Conservation (phyloP, 2,888 invertebrate species). For the Sinelater perroti region DNA sequence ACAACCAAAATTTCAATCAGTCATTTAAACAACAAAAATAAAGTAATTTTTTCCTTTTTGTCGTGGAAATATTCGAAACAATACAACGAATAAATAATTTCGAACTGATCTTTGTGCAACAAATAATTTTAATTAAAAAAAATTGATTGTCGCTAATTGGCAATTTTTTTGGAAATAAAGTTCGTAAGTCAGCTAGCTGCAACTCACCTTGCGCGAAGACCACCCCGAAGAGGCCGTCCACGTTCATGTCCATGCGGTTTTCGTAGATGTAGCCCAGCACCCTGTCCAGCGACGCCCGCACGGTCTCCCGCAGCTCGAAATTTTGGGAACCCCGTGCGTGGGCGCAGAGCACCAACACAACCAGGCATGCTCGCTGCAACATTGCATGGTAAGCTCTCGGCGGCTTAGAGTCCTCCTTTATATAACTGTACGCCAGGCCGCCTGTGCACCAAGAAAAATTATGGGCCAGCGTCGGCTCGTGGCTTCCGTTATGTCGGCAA, state of each 20-base stretch:
- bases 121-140: too few species aligned
- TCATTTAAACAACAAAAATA: too few species aligned
- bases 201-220: constrained; percentile 56
- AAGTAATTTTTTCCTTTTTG: too few species aligned
- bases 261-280: constrained; percentile 51
- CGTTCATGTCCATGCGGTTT: constrained; percentile 55
- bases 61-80: too few species aligned
- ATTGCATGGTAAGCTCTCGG: too few species aligned
- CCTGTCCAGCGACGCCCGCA: constrained; percentile 41
- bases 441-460: background rate
- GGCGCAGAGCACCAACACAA: background rate
- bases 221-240: constrained; percentile 56
- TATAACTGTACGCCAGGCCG: background rate
- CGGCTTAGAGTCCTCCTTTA: background rate
- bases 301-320: background rate
- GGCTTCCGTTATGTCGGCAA: background rate
- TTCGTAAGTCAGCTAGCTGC: background rate
- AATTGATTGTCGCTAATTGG: too few species aligned
- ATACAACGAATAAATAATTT: too few species aligned
- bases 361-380: background rate
- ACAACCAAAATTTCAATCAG: too few species aligned
- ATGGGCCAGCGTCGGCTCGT: background rate
- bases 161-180: background rate
- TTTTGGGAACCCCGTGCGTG: background rate
- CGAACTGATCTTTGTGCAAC: too few species aligned